phyloP scores from a whole-genome alignment of 2,797 vertebrate species.

The Muscicapa striata region DNA sequence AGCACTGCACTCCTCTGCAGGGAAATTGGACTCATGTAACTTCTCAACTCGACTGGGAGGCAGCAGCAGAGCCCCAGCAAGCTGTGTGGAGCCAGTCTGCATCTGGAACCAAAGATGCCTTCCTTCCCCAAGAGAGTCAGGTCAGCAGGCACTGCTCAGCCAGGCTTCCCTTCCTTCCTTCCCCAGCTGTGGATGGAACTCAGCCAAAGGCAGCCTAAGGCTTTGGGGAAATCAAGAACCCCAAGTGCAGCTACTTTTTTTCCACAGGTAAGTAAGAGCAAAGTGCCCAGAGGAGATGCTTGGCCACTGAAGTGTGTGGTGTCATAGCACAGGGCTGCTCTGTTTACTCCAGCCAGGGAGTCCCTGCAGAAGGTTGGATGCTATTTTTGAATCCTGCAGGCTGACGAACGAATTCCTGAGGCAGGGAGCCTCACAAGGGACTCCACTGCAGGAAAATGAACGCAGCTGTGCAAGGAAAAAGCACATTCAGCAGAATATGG shows the following conservation, averaged over 20 bases:
- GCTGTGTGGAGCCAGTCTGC: not conserved
- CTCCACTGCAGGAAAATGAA: not conserved
- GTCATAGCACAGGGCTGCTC: not conserved
- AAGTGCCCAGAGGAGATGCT: not conserved
- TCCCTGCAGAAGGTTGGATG: not conserved
- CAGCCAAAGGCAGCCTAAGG: not conserved
- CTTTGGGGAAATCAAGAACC: constrained; percentile 10
- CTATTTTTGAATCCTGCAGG: not conserved
- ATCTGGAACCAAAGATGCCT: not conserved
- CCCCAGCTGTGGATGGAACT: not conserved
- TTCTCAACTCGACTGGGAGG: not conserved
- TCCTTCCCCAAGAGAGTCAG: not conserved
- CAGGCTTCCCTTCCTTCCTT: not conserved
- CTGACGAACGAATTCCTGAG: not conserved
- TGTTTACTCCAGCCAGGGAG: not conserved
- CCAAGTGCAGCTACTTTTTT: not conserved
- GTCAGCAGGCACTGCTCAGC: not conserved
- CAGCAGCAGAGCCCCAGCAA: not conserved
- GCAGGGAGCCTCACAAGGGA: not conserved
- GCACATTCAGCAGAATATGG: not conserved
- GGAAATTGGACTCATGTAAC: fast-evolving
- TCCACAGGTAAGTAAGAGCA: not conserved
- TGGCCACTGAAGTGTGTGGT: not conserved
- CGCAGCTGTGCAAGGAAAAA: not conserved
- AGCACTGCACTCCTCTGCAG: fast-evolving